A percentile compares a stretch with the other conserved stretches of the same genome.
Conservation (phyloP, 2,113 vertebrate genomes). For the Zapus hudsonius region DNA sequence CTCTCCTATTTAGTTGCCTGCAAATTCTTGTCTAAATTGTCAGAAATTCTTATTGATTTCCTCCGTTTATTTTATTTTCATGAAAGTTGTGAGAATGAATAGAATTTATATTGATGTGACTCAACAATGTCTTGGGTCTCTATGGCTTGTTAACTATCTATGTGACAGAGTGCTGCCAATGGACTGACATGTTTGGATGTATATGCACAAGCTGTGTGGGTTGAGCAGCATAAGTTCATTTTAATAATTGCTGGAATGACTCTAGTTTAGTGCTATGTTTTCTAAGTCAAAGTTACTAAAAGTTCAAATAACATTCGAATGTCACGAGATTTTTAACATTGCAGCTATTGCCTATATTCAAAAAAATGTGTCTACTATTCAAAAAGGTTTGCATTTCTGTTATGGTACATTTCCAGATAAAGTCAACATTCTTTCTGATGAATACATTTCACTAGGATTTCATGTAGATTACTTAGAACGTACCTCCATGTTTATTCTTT, state of each 20-base stretch:
- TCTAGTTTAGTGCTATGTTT: not conserved
- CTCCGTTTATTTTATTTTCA: not conserved
- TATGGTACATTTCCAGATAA: not conserved
- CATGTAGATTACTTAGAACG: not conserved
- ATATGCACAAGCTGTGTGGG: not conserved
- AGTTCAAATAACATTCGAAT: not conserved
- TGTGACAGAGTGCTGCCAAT: not conserved
- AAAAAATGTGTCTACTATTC: not conserved
- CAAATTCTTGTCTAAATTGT: not conserved
- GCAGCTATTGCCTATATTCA: not conserved
- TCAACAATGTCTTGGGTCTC: not conserved
- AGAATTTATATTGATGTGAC: not conserved
- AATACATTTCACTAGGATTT: not conserved
- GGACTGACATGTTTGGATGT: not conserved
- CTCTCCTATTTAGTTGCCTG: not conserved
- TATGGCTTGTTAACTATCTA: not conserved
- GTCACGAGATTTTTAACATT: not conserved
- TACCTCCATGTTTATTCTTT: not conserved
- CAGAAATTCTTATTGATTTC: not conserved
- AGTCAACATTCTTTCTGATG: not conserved
- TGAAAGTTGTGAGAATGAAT: not conserved
- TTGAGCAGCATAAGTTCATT: not conserved
- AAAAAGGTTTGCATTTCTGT: not conserved
- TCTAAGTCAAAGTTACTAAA: not conserved
- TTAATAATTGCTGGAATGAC: not conserved